Evolutionary conservation across 2,888 invertebrate genomes (phyloP).

Genomic region (Frankliniella fusca): DNA sequence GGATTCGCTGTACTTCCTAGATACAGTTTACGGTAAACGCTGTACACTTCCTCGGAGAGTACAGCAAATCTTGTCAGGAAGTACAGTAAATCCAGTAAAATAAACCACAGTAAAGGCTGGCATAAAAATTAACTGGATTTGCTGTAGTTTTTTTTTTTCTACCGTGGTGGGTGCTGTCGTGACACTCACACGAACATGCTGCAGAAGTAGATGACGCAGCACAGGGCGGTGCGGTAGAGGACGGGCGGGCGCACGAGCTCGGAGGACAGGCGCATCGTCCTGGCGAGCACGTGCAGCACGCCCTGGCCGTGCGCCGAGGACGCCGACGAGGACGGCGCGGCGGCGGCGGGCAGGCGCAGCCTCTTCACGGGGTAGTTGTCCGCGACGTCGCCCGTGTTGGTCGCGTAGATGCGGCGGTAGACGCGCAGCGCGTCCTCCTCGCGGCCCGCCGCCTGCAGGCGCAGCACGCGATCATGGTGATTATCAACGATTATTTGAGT

Average conservation of each 20-base stretch:
- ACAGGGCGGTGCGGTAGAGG: conserved; percentile 54
- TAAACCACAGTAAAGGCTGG: too few relatives aligned
- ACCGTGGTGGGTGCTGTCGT: too few relatives aligned
- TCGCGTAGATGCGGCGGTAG: conserved; percentile 57
- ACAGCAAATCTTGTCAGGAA: too few relatives aligned
- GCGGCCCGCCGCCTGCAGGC: conserved; percentile 58
- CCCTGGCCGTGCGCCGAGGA: neutral
- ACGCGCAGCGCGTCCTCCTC: conserved; percentile 57
- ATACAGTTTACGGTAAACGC: too few relatives aligned
- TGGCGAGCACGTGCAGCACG: conserved; percentile 3
- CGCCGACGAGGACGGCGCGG: neutral
- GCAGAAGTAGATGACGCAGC: conserved; percentile 60
- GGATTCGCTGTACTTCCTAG: too few relatives aligned
- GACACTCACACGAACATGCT: conserved; percentile 54
- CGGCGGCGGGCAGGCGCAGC: neutral
- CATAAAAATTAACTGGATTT: too few relatives aligned
- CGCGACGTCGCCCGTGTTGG: conserved; percentile 51
- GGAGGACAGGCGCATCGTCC: conserved; percentile 49
- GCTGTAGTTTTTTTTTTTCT: too few relatives aligned
- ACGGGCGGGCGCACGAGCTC: conserved; percentile 56
- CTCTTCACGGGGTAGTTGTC: conserved; percentile 53
- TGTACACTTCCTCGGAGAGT: too few relatives aligned
- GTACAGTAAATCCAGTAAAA: too few relatives aligned
- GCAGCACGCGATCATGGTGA: too few relatives aligned
- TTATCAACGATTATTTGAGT: too few relatives aligned